These are phyloP conservation scores for Liposcelis brunnea DNA, from an alignment of 2,888 invertebrate species.

Conservation along the genomic window DNA sequence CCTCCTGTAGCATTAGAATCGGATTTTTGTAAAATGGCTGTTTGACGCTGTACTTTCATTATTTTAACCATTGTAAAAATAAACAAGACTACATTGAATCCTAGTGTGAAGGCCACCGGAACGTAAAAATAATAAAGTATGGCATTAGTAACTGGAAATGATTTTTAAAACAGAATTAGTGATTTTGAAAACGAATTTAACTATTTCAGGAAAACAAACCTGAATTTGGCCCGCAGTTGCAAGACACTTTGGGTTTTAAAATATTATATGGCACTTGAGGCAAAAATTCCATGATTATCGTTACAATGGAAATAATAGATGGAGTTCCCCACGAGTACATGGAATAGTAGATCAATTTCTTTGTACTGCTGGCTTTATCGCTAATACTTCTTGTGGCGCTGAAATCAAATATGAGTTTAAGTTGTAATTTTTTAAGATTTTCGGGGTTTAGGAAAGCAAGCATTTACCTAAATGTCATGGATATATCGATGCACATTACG, in stretches of 20 bases:
- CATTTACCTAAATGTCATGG: conserved; percentile 12
- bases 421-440: too few species aligned
- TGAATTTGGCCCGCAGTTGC: neutral
- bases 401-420: too few species aligned
- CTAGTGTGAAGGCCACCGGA: neutral
- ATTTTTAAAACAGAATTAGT: too few species aligned
- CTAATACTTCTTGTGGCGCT: too few species aligned
- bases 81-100: neutral
- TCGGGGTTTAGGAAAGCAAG: too few species aligned
- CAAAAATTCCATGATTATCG: neutral
- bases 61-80: neutral
- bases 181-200: too few species aligned
- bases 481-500: conserved; percentile 12
- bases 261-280: neutral
- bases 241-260: neutral
- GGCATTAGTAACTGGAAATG: neutral
- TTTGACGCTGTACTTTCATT: neutral
- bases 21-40: neutral
- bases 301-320: neutral
- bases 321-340: neutral
- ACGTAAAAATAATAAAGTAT: neutral
- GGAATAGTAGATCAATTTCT: neutral
- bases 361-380: too few species aligned
- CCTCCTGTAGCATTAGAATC: conserved; percentile 5
- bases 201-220: neutral